Conservation (phyloP, 1,140 invertebrate genomes). For the Lanistes nyassanus region DNA sequence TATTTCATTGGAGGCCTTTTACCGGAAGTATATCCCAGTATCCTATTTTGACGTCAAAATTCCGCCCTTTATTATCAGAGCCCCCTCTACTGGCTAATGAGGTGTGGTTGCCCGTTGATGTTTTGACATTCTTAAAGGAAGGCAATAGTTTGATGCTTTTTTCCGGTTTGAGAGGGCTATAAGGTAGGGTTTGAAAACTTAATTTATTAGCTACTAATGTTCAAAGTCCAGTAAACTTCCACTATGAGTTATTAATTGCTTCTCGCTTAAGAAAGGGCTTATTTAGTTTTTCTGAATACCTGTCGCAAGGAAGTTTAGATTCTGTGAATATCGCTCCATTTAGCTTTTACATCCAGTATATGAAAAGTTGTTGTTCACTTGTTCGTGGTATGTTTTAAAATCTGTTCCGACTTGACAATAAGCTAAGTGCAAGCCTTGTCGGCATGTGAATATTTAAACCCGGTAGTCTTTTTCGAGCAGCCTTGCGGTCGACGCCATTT, state of each 20-base stretch:
- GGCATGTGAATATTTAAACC: neutral
- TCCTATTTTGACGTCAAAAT: conserved; percentile 25
- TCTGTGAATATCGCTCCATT: neutral
- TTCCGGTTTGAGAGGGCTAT: neutral
- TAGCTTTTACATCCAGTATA: neutral
- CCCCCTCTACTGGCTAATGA: conserved; percentile 39
- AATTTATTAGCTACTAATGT: neutral
- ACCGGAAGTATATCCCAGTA: conserved; percentile 13
- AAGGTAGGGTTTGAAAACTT: conserved; percentile 1
- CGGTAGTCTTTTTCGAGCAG: neutral
- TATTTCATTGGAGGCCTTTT: conserved; percentile 13
- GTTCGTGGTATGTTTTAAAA: too few relatives aligned
- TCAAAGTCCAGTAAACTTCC: neutral
- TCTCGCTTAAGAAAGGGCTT: neutral
- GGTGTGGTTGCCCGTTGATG: conserved; percentile 41
- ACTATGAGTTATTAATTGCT: neutral
- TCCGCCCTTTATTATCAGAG: conserved; percentile 31
- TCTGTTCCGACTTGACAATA: neutral
- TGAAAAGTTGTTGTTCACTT: neutral
- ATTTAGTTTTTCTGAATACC: too few relatives aligned
- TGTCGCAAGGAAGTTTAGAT: neutral
- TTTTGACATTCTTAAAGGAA: conserved; percentile 22
- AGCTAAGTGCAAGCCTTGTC: neutral
- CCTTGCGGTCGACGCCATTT: conserved; percentile 26
- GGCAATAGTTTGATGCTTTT: conserved; percentile 24